phyloP scores from a whole-genome alignment of 2,113 vertebrate genomes.

The Dipodomys merriami region DNA sequence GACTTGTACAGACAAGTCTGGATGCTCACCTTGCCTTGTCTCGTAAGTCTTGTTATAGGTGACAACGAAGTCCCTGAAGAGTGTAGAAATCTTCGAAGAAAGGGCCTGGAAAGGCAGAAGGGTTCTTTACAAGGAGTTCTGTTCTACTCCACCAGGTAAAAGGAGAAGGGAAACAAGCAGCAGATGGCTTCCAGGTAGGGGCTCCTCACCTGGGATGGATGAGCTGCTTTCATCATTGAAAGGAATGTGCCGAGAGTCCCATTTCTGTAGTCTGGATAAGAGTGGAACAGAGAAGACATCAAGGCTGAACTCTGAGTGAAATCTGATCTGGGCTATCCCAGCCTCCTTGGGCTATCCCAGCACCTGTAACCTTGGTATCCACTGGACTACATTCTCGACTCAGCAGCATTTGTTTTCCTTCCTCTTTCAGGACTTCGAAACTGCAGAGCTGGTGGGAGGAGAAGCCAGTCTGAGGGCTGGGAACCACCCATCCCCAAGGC shows the following conservation, averaged over 20 bases:
- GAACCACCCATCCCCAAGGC: background rate
- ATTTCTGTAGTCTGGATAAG: constrained; percentile 29
- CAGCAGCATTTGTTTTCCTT: constrained; percentile 85
- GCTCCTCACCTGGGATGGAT: constrained; percentile 51
- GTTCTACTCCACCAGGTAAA: no score
- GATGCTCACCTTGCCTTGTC: constrained; percentile 87
- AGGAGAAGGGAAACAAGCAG: background rate
- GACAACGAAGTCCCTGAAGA: constrained; percentile 90
- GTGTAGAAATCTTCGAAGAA: constrained; percentile 79
- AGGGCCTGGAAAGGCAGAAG: constrained; percentile 63
- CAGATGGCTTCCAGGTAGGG: background rate
- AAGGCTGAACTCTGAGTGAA: background rate
- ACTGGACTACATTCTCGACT: constrained; percentile 89
- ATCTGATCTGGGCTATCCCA: background rate
- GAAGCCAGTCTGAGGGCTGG: background rate
- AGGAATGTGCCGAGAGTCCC: constrained; percentile 17
- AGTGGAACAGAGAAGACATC: constrained; percentile 24
- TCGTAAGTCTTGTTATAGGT: constrained; percentile 89
- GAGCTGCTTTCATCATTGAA: background rate
- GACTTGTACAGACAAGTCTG: background rate
- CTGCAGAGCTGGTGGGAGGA: constrained; percentile 87
- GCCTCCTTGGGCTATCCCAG: constrained; percentile 1
- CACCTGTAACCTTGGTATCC: constrained; percentile 58
- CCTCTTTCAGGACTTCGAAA: constrained; percentile 91
- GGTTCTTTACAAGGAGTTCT: background rate